phyloP scores from a whole-genome alignment of 2,113 vertebrate genomes.

The Melanostigma gelatinosum region DNA sequence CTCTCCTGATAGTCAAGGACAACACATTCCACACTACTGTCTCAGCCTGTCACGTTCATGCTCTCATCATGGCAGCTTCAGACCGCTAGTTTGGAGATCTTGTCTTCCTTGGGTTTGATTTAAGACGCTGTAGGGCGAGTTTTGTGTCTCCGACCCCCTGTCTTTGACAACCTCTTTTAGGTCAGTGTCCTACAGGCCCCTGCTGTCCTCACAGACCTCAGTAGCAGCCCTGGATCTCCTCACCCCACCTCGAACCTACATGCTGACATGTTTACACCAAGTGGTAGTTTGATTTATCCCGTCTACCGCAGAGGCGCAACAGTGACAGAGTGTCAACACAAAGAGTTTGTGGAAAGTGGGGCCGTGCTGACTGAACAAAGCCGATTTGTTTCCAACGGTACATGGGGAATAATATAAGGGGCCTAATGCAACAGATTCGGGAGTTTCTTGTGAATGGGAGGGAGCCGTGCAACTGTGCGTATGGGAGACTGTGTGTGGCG shows the following conservation, averaged over 20 bases:
- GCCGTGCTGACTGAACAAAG: constrained; percentile 4
- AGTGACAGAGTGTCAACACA: constrained; percentile 24
- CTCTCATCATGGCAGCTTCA: constrained; percentile 10
- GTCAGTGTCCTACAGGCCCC: not conserved
- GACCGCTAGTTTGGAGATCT: not conserved
- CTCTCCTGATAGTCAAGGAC: constrained; percentile 40
- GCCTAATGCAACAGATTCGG: not conserved
- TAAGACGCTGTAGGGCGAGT: not conserved
- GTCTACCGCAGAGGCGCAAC: constrained; percentile 27
- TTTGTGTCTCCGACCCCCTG: constrained; percentile 16
- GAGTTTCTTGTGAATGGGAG: constrained; percentile 18
- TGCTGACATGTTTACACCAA: constrained; percentile 70
- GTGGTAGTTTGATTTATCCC: constrained; percentile 57
- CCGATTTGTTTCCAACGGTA: constrained; percentile 23
- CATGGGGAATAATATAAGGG: not conserved
- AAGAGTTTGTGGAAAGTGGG: constrained; percentile 32
- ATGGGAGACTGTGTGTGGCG: constrained; percentile 40
- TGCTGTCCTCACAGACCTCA: constrained; percentile 15
- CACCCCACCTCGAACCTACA: constrained; percentile 27
- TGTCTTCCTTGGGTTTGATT: constrained; percentile 19
- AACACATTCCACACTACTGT: constrained; percentile 38
- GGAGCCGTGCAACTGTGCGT: not conserved
- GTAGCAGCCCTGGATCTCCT: constrained; percentile 49
- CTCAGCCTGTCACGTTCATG: constrained; percentile 41
- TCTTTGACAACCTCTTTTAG: constrained; percentile 11